Conservation (phyloP, 2,888 invertebrate species). For the Ditula angustiorana region DNA sequence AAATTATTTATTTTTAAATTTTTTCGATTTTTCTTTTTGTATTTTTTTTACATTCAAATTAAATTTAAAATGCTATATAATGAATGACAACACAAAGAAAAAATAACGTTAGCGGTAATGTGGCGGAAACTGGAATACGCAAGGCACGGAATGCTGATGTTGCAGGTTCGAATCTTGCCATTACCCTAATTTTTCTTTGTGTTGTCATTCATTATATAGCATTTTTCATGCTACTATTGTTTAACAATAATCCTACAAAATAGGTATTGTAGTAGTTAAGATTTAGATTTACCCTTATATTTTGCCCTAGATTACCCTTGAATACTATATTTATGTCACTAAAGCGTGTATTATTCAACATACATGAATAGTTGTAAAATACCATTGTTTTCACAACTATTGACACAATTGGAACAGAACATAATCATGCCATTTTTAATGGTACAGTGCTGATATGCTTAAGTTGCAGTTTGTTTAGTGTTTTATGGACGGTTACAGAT, state of each 20-base stretch:
- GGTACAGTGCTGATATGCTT: constrained; percentile 41
- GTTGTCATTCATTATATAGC: too few relatives aligned
- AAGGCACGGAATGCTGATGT: too few relatives aligned
- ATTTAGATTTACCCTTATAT: not conserved
- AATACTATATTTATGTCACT: not conserved
- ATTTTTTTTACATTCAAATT: too few relatives aligned
- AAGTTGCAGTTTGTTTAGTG: constrained; percentile 1
- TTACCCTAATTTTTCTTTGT: too few relatives aligned
- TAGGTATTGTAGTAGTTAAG: not conserved
- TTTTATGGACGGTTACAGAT: constrained; percentile 85
- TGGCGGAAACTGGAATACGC: too few relatives aligned
- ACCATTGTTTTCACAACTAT: constrained; percentile 43
- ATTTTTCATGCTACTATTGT: too few relatives aligned
- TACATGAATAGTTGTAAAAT: constrained; percentile 40
- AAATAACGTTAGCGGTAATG: too few relatives aligned
- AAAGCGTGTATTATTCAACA: not conserved
- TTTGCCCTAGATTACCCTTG: not conserved
- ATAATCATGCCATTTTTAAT: constrained; percentile 42
- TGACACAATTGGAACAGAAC: constrained; percentile 44
- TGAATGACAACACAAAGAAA: too few relatives aligned
- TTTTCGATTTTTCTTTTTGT: too few relatives aligned
- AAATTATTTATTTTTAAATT: too few relatives aligned
- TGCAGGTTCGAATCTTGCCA: too few relatives aligned
- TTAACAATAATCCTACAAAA: not conserved
- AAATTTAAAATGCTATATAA: too few relatives aligned